Evolutionary conservation across 2,888 invertebrate genomes (phyloP).

Genomic region (Gisinianus flammeolus): DNA sequence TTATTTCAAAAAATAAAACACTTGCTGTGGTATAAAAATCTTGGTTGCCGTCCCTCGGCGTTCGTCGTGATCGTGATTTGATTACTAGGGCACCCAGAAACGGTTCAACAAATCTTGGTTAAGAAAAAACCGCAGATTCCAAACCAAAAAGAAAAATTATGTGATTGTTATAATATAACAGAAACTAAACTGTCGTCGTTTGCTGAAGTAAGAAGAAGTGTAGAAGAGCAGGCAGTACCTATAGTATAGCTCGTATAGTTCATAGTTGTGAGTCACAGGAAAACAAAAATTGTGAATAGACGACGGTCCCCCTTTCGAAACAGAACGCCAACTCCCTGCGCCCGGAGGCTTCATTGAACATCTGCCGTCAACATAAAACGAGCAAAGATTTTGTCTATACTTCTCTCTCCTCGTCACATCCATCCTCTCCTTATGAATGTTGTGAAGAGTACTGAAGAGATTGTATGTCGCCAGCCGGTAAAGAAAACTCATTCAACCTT

Average conservation of each 20-base stretch:
- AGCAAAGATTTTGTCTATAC: background rate
- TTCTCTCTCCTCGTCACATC: background rate
- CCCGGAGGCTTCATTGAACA: background rate
- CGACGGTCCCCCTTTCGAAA: background rate
- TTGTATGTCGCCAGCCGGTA: background rate
- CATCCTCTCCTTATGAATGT: background rate
- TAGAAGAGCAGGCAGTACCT: background rate
- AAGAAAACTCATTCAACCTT: background rate
- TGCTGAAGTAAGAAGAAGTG: background rate
- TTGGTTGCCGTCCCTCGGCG: background rate
- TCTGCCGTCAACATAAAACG: background rate
- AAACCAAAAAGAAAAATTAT: background rate
- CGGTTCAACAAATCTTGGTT: constrained; percentile 30
- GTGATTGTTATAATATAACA: background rate
- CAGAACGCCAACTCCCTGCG: background rate
- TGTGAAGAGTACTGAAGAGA: background rate
- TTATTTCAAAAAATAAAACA: background rate
- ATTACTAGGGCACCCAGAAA: constrained; percentile 43
- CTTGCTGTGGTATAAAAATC: background rate
- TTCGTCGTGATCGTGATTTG: constrained; percentile 30
- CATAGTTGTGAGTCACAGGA: background rate
- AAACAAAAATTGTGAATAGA: background rate
- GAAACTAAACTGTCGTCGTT: constrained; percentile 1
- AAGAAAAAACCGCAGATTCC: constrained; percentile 9
- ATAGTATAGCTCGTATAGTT: no score